Conservation (phyloP, 2,113 vertebrate species). For the Forbesichthys agassizii region DNA sequence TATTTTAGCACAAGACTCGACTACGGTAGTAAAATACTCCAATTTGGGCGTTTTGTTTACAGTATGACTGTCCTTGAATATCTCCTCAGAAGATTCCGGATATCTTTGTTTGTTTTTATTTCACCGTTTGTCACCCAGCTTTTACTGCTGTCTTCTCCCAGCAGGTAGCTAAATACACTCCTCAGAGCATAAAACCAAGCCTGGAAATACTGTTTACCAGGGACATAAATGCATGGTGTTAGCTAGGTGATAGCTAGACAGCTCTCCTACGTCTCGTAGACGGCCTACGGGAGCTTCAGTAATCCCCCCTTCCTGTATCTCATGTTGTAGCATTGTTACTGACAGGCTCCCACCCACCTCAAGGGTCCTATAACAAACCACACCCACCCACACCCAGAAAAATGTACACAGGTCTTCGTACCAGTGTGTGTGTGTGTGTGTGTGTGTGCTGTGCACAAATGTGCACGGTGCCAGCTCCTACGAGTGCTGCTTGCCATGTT, state of each 20-base stretch:
- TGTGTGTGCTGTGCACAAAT: background rate
- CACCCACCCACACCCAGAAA: slow-evolving; percentile 9
- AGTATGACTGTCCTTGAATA: slow-evolving; percentile 15
- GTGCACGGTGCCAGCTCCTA: background rate
- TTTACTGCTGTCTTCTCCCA: slow-evolving; percentile 41
- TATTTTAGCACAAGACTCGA: slow-evolving; percentile 6
- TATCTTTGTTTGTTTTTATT: slow-evolving; percentile 34
- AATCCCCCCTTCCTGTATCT: slow-evolving; percentile 59
- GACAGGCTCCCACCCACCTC: slow-evolving; percentile 69
- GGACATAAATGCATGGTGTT: slow-evolving; percentile 59
- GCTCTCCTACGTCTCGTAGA: slow-evolving; percentile 64
- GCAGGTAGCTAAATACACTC: slow-evolving; percentile 43
- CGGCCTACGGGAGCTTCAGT: slow-evolving; percentile 55
- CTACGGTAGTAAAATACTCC: background rate
- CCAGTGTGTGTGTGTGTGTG: too few species aligned
- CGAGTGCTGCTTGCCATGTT: slow-evolving; percentile 49
- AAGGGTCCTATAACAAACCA: slow-evolving; percentile 27
- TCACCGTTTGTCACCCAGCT: slow-evolving; percentile 34
- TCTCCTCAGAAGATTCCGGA: slow-evolving; percentile 13
- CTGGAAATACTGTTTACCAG: slow-evolving; percentile 57
- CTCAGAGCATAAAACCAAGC: slow-evolving; percentile 31
- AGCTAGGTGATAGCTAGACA: slow-evolving; percentile 58
- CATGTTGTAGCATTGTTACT: slow-evolving; percentile 65
- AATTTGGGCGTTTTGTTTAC: slow-evolving; percentile 24
- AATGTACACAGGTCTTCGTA: background rate